Percentiles rank a stretch among this genome's conserved stretches.
Evolutionary conservation across 2,113 vertebrate genomes (phyloP).

Genomic region (Psephotus haematonotus): DNA sequence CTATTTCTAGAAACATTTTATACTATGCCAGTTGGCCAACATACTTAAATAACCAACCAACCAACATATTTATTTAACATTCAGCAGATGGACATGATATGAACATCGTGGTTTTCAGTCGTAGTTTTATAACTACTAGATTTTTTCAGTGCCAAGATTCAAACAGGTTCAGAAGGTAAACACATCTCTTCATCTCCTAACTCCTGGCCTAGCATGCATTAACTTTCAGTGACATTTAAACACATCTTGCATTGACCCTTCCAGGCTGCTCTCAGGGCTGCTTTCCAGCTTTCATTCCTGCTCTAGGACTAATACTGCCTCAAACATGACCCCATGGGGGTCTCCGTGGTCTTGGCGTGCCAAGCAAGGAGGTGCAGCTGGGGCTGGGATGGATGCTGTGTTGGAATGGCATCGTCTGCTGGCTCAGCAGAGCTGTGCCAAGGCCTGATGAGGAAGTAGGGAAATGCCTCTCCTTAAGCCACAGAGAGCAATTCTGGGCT

Average conservation of each 20-base stretch:
- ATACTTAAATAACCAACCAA: conserved; percentile 82
- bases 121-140: conserved; percentile 91
- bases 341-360: neutral
- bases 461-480: neutral
- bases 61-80: conserved; percentile 88
- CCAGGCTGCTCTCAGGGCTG: conserved; percentile 18
- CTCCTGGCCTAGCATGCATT: conserved; percentile 5
- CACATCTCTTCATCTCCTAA: conserved; percentile 9
- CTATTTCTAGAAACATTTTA: conserved; percentile 78
- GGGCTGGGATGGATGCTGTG: neutral
- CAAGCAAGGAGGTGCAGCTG: neutral
- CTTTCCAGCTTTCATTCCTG: neutral
- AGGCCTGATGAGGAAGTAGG: fast-evolving
- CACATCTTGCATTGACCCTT: conserved; percentile 40
- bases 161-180: conserved; percentile 77
- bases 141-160: conserved; percentile 76
- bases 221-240: conserved; percentile 48
- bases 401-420: neutral
- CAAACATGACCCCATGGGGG: neutral
- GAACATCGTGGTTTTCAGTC: conserved; percentile 96
- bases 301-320: neutral
- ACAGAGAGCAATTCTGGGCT: neutral
- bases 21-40: conserved; percentile 80
- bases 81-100: conserved; percentile 98
- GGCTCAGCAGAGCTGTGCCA: neutral